Conservation (phyloP, 2,113 vertebrate species). For the Oryzias javanicus region DNA sequence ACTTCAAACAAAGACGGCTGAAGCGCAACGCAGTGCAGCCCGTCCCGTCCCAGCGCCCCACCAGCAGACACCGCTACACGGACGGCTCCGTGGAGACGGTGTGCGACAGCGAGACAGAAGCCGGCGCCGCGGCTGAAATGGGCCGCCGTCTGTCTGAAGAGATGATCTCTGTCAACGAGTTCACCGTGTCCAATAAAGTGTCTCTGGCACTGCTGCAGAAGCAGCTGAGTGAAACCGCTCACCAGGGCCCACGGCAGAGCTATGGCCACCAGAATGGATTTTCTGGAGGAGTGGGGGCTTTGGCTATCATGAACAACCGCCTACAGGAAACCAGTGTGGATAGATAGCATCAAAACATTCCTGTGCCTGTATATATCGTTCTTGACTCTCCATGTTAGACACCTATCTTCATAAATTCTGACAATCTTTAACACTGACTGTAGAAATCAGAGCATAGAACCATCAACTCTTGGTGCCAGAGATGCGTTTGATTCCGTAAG, state of each 20-base stretch:
- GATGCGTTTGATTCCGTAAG: neutral
- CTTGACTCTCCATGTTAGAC: slow-evolving; percentile 4
- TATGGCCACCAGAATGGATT: slow-evolving; percentile 74
- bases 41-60: slow-evolving; percentile 33
- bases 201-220: slow-evolving; percentile 81
- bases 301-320: slow-evolving; percentile 80
- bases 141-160: slow-evolving; percentile 77
- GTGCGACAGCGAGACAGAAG: slow-evolving; percentile 77
- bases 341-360: slow-evolving; percentile 56
- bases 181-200: slow-evolving; percentile 76
- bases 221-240: slow-evolving; percentile 79
- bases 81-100: slow-evolving; percentile 78
- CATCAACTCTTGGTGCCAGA: slow-evolving; percentile 1
- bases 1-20: slow-evolving; percentile 48
- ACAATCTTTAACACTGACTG: neutral
- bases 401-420: too few species aligned
- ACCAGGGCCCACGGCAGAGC: slow-evolving; percentile 73
- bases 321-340: slow-evolving; percentile 79
- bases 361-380: slow-evolving; percentile 1
- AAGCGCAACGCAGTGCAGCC: slow-evolving; percentile 75
- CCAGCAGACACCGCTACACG: slow-evolving; percentile 53
- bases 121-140: slow-evolving; percentile 55
- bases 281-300: slow-evolving; percentile 76
- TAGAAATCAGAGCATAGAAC: slow-evolving; percentile 14
- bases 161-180: slow-evolving; percentile 81